These are phyloP conservation scores for Kryptopterus vitreolus DNA, from an alignment of 2,797 vertebrate species.

Conservation along the genomic window DNA sequence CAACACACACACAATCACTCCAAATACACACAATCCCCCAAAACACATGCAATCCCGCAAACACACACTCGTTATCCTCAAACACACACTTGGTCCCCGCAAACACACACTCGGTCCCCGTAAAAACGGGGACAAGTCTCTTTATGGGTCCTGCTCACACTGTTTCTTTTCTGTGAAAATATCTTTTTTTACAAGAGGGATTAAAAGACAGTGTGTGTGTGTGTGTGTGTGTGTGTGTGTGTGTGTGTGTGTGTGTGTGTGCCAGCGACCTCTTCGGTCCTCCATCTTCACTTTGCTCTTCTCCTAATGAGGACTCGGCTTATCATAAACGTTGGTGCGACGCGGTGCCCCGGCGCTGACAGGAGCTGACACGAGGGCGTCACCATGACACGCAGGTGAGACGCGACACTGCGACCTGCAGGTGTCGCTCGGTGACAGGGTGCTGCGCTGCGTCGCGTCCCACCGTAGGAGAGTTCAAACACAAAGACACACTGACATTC, in stretches of 20 bases:
- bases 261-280: constrained; percentile 23
- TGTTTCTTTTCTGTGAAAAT: too few relatives aligned
- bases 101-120: too few relatives aligned
- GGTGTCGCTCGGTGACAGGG: constrained; percentile 53
- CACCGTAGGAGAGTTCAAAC: constrained; percentile 44
- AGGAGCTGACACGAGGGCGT: constrained; percentile 45
- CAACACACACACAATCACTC: too few relatives aligned
- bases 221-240: too few relatives aligned
- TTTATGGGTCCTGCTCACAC: too few relatives aligned
- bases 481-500: constrained; percentile 45
- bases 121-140: too few relatives aligned
- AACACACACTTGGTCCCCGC: too few relatives aligned
- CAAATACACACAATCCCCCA: too few relatives aligned
- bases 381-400: constrained; percentile 48
- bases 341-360: constrained; percentile 48
- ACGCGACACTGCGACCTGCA: constrained; percentile 49
- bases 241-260: not conserved
- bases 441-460: constrained; percentile 46
- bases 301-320: constrained; percentile 52
- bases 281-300: constrained; percentile 15
- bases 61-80: too few relatives aligned
- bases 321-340: constrained; percentile 40
- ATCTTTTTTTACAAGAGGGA: too few relatives aligned
- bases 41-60: too few relatives aligned
- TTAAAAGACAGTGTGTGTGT: too few relatives aligned